Evolutionary conservation across 2,113 vertebrate species (phyloP), one percentile per base, ranked within the genome.

Genomic region (Columba janthina): DNA sequence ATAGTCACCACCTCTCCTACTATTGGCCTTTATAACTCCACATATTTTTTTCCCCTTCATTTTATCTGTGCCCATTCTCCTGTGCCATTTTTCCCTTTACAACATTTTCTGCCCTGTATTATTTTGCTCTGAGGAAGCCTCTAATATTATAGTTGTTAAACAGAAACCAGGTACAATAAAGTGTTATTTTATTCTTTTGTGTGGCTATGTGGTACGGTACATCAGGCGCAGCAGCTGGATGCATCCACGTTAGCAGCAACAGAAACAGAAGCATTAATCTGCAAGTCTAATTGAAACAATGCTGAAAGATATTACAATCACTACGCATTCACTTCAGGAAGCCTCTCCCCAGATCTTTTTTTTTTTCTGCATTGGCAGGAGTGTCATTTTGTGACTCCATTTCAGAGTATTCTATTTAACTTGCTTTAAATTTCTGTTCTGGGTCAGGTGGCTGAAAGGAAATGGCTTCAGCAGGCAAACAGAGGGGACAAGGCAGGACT

Each of bases 121-220:
- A 26, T 75, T 88, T 73, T 79, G 62, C 53, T 72, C 77, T 0
- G 5, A 88, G 75, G 66, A 93, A 85, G 53, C 81, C 67, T 92
- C 71, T 72, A 53, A 81, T 72, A 85, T 53, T 60, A 31, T 3
- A 81, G 69, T 48, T 90, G 86, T 93, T 84, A 84, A 87, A 67
- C 69, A 85, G 86, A 84, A 92, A 25, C 48, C 15, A 34, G 60
- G 61, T 57, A 87, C 88, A 96, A 96, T 96, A 94, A 96, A 96
- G 70, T 75, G 80, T 78, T 92, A 38, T 89, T 96, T 93, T 93
- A 64, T 64, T 85, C 94, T 67, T 12, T 66, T 34, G 79, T 71
- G 54, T 90, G 71, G 8, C 54, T 34, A 31, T 2, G n/a, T 85
- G 82, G 29, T 32, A 18, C 12, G 34, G 72, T 50, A 66, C 64